Evolutionary conservation across 2,797 vertebrate species (phyloP).

Genomic region (Valencia hispanica): DNA sequence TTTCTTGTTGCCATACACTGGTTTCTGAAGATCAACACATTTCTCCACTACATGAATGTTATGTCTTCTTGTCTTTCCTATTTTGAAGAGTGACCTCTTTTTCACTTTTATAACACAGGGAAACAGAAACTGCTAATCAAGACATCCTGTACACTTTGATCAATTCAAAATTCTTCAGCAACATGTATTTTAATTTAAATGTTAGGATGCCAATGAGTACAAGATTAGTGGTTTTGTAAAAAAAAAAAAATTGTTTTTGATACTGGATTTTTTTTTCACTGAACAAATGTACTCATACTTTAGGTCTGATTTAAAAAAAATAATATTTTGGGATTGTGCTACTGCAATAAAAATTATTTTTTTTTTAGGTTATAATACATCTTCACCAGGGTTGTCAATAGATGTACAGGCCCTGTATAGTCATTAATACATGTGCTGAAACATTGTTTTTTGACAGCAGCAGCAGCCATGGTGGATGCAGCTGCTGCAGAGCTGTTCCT

Average conservation of each 20-base stretch:
- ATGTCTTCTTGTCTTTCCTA: neutral
- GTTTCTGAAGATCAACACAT: neutral
- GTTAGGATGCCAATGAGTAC: too few relatives aligned
- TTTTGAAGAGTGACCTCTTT: neutral
- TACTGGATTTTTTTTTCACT: too few relatives aligned
- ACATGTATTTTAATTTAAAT: too few relatives aligned
- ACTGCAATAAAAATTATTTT: neutral
- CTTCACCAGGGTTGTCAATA: neutral
- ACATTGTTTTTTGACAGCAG: slow-evolving; percentile 16
- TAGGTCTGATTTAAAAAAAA: neutral
- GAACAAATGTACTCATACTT: too few relatives aligned
- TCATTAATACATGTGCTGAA: neutral
- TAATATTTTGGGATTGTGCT: neutral
- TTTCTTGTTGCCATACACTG: neutral
- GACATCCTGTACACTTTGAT: too few relatives aligned
- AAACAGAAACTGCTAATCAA: neutral
- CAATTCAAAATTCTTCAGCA: too few relatives aligned
- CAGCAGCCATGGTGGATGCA: slow-evolving; percentile 81
- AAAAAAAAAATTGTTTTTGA: too few relatives aligned
- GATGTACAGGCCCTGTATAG: neutral
- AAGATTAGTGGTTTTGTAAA: too few relatives aligned
- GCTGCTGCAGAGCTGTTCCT: slow-evolving; percentile 88
- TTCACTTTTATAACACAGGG: neutral
- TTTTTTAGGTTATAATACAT: neutral
- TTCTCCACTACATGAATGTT: neutral